Evolutionary conservation across 2,797 vertebrate species (phyloP), one percentile per base, ranked within the genome.

Genomic region (Carapus acus): DNA sequence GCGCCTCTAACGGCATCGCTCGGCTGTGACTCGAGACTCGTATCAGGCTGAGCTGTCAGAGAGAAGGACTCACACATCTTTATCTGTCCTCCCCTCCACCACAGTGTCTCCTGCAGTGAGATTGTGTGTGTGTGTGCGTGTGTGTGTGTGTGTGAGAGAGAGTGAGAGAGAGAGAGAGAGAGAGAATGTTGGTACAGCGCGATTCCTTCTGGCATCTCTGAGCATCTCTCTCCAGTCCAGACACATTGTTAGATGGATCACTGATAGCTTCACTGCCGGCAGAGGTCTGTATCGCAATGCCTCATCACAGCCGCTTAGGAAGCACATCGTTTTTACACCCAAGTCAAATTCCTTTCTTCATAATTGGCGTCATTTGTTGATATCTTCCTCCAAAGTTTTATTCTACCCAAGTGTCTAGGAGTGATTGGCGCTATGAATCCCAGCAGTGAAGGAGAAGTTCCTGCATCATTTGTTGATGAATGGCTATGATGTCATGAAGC

Each of bases 21-120:
- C 53, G 40, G 46, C 65, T 2, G 1, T 4, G 50, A 47, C 22
- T 2, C 62, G 18, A n/a, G n/a, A n/a, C 56, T 56, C 18, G 62
- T 75, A 79, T 82, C 80, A 38, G 34, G 49, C 63, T 34, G 58
- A 68, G 56, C 69, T 48, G 78, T 77, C 67, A 71, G 57, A 72
- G 52, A 61, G 61, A 15, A 72, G 68, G 76, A 65, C 73, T 62
- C 65, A 68, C 77, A 73, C 68, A 12, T 76, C 63, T 69, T 69
- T 82, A 79, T 83, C 81, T 58, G 71, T 11, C 63, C 36, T 33
- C 58, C 53, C 29, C 57, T 3, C 47, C 1, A 7, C 47, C 58
- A 37, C 56, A 1, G 58, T 16, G 76, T 49, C 71, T 82, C 65
- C 74, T 66, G 64, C 60, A 39, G 57, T 27, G 3, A 61, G 53